Conservation (phyloP, 2,888 invertebrate species). For the Nasonia oneida region DNA sequence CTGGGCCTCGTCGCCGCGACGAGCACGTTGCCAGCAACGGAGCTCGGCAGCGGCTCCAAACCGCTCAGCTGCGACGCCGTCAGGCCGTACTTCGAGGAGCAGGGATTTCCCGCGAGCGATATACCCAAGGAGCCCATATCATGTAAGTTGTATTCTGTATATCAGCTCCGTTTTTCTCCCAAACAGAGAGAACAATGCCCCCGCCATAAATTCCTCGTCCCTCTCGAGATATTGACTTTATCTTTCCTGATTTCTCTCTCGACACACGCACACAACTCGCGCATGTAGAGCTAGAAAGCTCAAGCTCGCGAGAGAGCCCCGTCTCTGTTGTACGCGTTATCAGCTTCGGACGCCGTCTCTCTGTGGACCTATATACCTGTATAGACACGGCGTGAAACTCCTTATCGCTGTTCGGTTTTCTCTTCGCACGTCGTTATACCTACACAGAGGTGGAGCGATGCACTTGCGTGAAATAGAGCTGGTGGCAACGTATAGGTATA, state of each 20-base stretch:
- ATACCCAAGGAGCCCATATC: slow-evolving; percentile 81
- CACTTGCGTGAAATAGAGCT: slow-evolving; percentile 4
- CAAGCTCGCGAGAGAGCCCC: not conserved
- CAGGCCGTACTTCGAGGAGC: slow-evolving; percentile 79
- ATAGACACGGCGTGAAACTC: not conserved
- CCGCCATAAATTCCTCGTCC: not conserved
- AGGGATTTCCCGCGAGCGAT: slow-evolving; percentile 80
- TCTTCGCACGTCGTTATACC: not conserved
- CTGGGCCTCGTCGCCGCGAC: slow-evolving; percentile 64
- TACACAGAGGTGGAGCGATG: not conserved
- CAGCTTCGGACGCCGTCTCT: not conserved
- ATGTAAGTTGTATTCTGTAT: slow-evolving; percentile 77
- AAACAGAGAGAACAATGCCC: not conserved
- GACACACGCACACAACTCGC: no score
- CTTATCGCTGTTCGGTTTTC: slow-evolving; percentile 7
- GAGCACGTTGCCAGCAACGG: not conserved
- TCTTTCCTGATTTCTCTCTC: slow-evolving; percentile 3
- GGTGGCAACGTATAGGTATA: not conserved
- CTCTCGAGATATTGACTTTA: slow-evolving; percentile 6
- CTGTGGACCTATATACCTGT: not conserved
- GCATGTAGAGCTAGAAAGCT: not conserved
- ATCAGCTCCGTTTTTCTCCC: not conserved
- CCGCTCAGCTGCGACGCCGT: slow-evolving; percentile 79
- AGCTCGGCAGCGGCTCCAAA: not conserved
- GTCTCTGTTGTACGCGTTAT: not conserved